Evolutionary conservation across 1,140 invertebrate species (phyloP), one percentile per base, ranked within the genome.

Genomic region (Parasteatoda tepidariorum): DNA sequence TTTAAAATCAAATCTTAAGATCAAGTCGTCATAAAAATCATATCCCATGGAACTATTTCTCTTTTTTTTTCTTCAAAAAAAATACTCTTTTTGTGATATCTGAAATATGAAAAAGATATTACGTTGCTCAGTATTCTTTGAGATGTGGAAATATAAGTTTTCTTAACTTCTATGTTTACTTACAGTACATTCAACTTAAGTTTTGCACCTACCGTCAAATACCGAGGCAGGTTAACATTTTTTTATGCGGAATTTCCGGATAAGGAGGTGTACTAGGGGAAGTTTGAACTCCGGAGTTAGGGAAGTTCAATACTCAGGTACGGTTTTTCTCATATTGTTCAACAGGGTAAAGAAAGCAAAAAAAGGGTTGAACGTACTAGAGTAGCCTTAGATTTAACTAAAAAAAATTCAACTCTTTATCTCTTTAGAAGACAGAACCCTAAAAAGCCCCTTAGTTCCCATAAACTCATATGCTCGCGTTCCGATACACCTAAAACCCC

Each of bases 141-240:
- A n/a, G n/a, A n/a, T n/a, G n/a, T n/a, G n/a, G n/a, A n/a, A n/a
- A n/a, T n/a, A n/a, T n/a, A n/a, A n/a, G n/a, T n/a, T n/a, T n/a
- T n/a, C 18, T 48, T 18, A 18, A 2, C 9, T 48, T 28, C 30
- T 41, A 26, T 78, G 64, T 68, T 79, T 79, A 79, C 64, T 22
- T 34, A 7, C 15, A 31, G 76, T 61, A 68, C 76, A 48, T 68
- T 79, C 62, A 79, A 79, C 76, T 59, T 61, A 11, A 13, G 24
- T 34, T 67, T 68, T 67, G 76, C 76, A 79, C 76, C 76, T 57
- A 79, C 62, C 64, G 57, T 31, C 76, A 38, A 68, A 79, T 79
- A 59, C 76, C 76, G 48, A 79, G 54, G 64, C 76, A 79, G 76
- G 76, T 79, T 79, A 48, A 67, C 48, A 68, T 24, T 57, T 79